phyloP scores from a whole-genome alignment of 1,140 invertebrate genomes.

The Pogonognathellus flavescens region DNA sequence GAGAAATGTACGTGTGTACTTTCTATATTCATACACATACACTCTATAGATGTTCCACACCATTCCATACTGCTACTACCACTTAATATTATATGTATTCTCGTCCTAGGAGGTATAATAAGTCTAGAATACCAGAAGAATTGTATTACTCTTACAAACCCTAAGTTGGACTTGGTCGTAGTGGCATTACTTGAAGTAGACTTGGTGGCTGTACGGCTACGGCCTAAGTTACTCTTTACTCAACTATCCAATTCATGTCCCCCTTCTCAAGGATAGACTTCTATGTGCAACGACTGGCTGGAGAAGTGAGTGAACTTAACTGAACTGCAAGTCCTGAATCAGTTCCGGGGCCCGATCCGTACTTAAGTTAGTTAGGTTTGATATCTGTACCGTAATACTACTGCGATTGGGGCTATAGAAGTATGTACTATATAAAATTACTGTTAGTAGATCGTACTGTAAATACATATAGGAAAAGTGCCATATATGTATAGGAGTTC shows the following conservation, averaged over 20 bases:
- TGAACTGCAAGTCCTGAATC: conserved; percentile 49
- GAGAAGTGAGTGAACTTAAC: conserved; percentile 39
- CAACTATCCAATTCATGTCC: conserved; percentile 13
- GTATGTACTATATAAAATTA: too few species aligned
- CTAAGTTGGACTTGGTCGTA: too few species aligned
- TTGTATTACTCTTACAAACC: too few species aligned
- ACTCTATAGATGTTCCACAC: not conserved
- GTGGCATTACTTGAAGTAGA: not conserved
- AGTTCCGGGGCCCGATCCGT: conserved; percentile 40
- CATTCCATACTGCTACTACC: not conserved
- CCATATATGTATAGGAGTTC: not conserved
- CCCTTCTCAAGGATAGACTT: conserved; percentile 9
- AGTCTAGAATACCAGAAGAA: too few species aligned
- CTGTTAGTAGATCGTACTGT: not conserved
- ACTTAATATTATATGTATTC: too few species aligned
- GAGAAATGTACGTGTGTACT: too few species aligned
- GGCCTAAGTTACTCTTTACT: not conserved
- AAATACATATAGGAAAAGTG: not conserved
- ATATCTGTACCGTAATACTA: too few species aligned
- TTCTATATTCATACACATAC: too few species aligned
- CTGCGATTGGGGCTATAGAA: too few species aligned
- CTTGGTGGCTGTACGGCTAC: too few species aligned
- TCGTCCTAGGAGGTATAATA: too few species aligned
- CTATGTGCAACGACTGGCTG: too few species aligned
- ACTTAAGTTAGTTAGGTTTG: conserved; percentile 29